Conservation (phyloP, 2,888 invertebrate species). For the Platynereis dumerilii region DNA sequence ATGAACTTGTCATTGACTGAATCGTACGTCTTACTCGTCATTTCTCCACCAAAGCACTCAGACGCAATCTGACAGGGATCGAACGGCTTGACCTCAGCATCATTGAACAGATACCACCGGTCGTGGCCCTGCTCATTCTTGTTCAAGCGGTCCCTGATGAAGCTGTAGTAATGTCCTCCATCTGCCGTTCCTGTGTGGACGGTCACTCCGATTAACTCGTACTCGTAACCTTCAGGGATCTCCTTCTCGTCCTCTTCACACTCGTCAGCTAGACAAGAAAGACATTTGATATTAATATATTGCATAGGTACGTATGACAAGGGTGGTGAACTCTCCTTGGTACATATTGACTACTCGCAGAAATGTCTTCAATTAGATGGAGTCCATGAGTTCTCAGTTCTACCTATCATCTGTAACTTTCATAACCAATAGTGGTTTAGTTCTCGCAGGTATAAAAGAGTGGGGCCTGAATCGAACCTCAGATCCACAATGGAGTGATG, state of each 20-base stretch:
- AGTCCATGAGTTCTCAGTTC: too few species aligned
- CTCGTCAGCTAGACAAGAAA: neutral
- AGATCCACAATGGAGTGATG: too few species aligned
- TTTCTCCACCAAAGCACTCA: conserved; percentile 97
- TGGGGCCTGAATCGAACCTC: too few species aligned
- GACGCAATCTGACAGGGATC: conserved; percentile 93
- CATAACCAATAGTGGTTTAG: too few species aligned
- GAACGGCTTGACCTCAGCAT: conserved; percentile 76
- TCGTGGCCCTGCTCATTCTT: conserved; percentile 71
- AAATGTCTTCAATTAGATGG: neutral
- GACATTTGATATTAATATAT: too few species aligned
- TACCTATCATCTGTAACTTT: too few species aligned
- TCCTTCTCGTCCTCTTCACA: conserved; percentile 37
- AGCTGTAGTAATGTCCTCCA: conserved; percentile 94
- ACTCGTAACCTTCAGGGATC: conserved; percentile 61
- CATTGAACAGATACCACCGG: conserved; percentile 74
- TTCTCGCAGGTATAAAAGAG: too few species aligned
- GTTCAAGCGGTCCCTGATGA: conserved; percentile 83
- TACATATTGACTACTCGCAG: too few species aligned
- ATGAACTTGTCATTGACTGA: conserved; percentile 95
- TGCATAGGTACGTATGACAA: too few species aligned
- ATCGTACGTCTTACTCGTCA: conserved; percentile 98
- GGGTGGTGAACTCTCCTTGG: too few species aligned
- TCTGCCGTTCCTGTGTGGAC: conserved; percentile 98
- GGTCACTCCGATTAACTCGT: conserved; percentile 90